Conservation (phyloP, 2,888 invertebrate species). For the Aphelenchoides bicaudatus region DNA sequence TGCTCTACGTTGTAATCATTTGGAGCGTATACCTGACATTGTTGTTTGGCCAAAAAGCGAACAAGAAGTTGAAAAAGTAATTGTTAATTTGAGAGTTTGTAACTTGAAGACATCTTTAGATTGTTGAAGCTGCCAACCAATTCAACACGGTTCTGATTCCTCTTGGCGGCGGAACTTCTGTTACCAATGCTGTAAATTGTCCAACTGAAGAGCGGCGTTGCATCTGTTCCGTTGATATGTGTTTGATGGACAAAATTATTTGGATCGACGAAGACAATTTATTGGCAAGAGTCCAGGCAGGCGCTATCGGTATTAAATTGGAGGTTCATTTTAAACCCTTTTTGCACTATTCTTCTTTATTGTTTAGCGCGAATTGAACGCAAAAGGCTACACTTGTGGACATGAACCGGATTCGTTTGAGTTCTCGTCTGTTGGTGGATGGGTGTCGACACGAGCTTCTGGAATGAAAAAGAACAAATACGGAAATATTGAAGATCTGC, state of each 20-base stretch:
- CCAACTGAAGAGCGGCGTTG: conserved; percentile 70
- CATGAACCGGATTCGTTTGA: conserved; percentile 98
- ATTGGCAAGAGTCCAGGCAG: conserved; percentile 78
- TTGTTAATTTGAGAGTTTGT: background rate
- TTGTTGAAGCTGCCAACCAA: conserved; percentile 74
- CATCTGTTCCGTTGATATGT: conserved; percentile 85
- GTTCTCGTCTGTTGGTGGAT: conserved; percentile 83
- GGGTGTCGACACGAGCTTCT: conserved; percentile 93
- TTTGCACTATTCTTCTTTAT: conserved; percentile 24
- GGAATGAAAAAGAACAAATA: conserved; percentile 98
- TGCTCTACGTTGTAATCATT: conserved; percentile 71
- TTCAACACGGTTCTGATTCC: conserved; percentile 78
- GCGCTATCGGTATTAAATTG: conserved; percentile 61
- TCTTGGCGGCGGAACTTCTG: conserved; percentile 57
- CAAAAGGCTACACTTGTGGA: conserved; percentile 66
- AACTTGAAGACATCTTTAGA: conserved; percentile 49
- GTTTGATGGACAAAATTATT: conserved; percentile 86
- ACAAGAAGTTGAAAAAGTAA: conserved; percentile 37
- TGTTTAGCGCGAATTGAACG: too few relatives aligned
- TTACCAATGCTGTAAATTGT: conserved; percentile 54
- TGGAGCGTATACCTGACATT: conserved; percentile 82
- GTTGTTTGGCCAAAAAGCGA: conserved; percentile 78
- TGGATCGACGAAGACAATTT: conserved; percentile 86
- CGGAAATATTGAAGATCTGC: conserved; percentile 58
- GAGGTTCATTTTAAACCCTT: background rate